These are phyloP conservation scores for Sceliomorpha sp. DNA, from an alignment of 2,888 invertebrate species.

Conservation along the genomic window DNA sequence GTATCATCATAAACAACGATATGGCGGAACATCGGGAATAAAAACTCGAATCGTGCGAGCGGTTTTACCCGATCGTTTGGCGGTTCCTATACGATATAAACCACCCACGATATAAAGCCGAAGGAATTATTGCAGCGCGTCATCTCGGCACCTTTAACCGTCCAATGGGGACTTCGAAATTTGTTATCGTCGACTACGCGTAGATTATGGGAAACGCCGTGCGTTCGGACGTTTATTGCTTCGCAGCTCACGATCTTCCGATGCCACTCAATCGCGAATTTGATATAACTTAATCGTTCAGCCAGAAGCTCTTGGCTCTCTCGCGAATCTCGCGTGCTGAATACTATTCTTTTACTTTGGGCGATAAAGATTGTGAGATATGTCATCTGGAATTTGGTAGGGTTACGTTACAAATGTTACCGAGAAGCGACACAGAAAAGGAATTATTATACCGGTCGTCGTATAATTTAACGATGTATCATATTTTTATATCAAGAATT, in stretches of 20 bases:
- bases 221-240: conserved; percentile 69
- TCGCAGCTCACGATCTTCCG: conserved; percentile 67
- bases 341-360: conserved; percentile 3
- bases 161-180: conserved; percentile 31
- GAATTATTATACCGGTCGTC: conserved; percentile 4
- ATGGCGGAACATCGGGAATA: conserved; percentile 62
- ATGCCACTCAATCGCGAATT: conserved; percentile 71
- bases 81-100: conserved; percentile 71
- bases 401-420: conserved; percentile 9
- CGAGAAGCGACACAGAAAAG: conserved; percentile 7
- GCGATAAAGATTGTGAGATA: conserved; percentile 45
- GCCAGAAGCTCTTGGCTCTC: conserved; percentile 32
- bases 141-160: conserved; percentile 70
- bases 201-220: conserved; percentile 73
- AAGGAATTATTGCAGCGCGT: conserved; percentile 73
- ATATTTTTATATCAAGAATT: conserved; percentile 12
- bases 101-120: conserved; percentile 76
- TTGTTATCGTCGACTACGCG: conserved; percentile 53
- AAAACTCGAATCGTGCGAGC: conserved; percentile 67
- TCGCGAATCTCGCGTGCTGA: conserved; percentile 25
- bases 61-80: conserved; percentile 70
- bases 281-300: conserved; percentile 74
- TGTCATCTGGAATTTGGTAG: conserved; percentile 23
- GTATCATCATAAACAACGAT: conserved; percentile 68
- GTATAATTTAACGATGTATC: conserved; percentile 14